Conservation (phyloP, 2,797 vertebrate genomes). For the Aulostomus chinensis region DNA sequence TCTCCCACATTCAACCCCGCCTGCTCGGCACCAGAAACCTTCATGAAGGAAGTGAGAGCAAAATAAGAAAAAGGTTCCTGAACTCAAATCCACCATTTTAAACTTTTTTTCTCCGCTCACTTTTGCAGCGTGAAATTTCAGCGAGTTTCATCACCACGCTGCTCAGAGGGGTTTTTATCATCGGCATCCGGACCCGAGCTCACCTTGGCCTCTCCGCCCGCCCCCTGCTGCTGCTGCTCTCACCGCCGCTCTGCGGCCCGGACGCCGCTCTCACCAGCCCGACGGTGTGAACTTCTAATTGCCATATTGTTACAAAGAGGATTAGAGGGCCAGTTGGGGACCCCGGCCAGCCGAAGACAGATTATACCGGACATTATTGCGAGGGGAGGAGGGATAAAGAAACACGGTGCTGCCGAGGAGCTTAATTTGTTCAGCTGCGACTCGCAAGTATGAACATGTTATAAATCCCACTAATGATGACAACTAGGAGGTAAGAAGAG, state of each 20-base stretch:
- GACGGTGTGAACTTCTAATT: slow-evolving; percentile 36
- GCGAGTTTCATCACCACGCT: too few relatives aligned
- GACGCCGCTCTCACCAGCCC: too few relatives aligned
- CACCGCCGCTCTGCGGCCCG: too few relatives aligned
- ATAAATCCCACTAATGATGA: slow-evolving; percentile 62
- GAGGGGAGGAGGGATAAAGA: slow-evolving; percentile 35
- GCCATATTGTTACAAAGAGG: slow-evolving; percentile 51
- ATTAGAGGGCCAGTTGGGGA: slow-evolving; percentile 39
- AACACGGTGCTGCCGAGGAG: slow-evolving; percentile 26
- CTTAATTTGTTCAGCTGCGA: slow-evolving; percentile 55
- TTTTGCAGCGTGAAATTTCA: too few relatives aligned
- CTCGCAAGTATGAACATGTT: slow-evolving; percentile 43
- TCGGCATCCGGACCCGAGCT: not conserved
- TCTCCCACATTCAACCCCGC: too few relatives aligned
- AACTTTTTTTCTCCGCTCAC: too few relatives aligned
- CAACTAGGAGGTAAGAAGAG: not conserved
- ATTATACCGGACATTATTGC: slow-evolving; percentile 59
- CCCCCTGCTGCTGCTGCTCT: slow-evolving; percentile 1
- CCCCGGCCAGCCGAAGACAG: slow-evolving; percentile 19
- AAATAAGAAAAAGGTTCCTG: too few relatives aligned
- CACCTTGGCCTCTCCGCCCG: not conserved
- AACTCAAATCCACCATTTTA: too few relatives aligned
- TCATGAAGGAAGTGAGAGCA: too few relatives aligned
- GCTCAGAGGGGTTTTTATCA: not conserved
- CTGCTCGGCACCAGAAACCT: too few relatives aligned